Evolutionary conservation across 2,113 vertebrate genomes (phyloP).

Genomic region (Entelurus aequoreus): DNA sequence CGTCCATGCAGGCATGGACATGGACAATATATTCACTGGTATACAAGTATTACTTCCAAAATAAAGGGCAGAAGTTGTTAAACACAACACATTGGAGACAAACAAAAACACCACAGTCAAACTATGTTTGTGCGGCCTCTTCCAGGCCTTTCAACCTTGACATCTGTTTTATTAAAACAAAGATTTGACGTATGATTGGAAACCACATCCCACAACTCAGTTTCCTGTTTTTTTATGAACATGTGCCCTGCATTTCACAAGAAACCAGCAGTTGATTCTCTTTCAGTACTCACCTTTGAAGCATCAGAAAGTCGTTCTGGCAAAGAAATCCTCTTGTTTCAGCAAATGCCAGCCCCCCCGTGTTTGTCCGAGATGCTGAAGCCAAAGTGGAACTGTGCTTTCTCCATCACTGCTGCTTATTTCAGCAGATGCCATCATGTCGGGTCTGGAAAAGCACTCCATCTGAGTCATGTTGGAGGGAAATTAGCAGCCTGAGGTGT

Average conservation of each 20-base stretch:
- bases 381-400: background rate
- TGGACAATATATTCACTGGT: background rate
- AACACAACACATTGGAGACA: background rate
- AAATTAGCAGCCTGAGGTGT: slow-evolving; percentile 1
- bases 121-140: background rate
- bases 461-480: slow-evolving; percentile 34
- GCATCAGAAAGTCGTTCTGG: slow-evolving; percentile 4
- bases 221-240: background rate
- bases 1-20: background rate
- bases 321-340: slow-evolving; percentile 26
- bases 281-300: slow-evolving; percentile 37
- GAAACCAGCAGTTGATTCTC: background rate
- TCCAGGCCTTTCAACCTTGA: background rate
- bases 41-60: background rate
- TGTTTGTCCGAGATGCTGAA: background rate
- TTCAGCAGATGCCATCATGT: slow-evolving; percentile 23
- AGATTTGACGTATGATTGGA: background rate
- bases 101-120: background rate
- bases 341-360: slow-evolving; percentile 4
- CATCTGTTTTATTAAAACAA: background rate
- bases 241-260: background rate
- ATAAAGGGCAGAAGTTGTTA: background rate
- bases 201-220: background rate
- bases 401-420: background rate
- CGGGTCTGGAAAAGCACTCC: slow-evolving; percentile 20